Evolutionary conservation across 1,140 invertebrate species (phyloP).

Genomic region (Lepidurus packardi): DNA sequence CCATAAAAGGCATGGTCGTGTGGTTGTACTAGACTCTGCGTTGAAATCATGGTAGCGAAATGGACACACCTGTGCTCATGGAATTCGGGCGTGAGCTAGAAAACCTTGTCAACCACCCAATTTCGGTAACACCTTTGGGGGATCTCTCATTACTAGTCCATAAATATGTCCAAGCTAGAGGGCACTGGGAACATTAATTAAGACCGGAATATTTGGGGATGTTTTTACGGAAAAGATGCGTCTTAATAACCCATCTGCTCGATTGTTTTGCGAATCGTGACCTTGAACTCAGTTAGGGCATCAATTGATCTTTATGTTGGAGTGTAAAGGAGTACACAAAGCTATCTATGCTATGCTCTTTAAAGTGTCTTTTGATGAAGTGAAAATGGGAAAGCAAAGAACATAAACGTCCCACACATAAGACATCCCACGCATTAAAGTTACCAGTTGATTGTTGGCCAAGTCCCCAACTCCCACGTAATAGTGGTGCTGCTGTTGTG

Average conservation of each 20-base stretch:
- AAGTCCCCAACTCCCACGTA: background rate
- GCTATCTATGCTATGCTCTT: background rate
- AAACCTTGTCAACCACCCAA: conserved; percentile 14
- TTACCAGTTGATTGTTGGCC: conserved; percentile 3
- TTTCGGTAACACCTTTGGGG: background rate
- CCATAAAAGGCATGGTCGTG: background rate
- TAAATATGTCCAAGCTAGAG: background rate
- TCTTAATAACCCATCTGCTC: too few species aligned
- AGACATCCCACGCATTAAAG: background rate
- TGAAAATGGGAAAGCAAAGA: background rate
- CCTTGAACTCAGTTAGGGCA: too few species aligned
- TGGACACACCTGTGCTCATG: background rate
- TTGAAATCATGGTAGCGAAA: too few species aligned
- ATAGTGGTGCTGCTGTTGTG: background rate
- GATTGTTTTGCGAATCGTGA: too few species aligned
- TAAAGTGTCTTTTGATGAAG: conserved; percentile 1
- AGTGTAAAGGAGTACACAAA: too few species aligned
- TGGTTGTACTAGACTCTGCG: background rate
- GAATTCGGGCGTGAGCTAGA: conserved; percentile 8
- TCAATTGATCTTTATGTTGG: too few species aligned
- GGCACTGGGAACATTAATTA: too few species aligned
- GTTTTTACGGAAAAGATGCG: too few species aligned
- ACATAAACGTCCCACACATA: background rate
- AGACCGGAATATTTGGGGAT: too few species aligned
- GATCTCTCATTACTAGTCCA: background rate